Evolutionary conservation across 2,113 vertebrate genomes (phyloP).

Genomic region (Colossoma macropomum): DNA sequence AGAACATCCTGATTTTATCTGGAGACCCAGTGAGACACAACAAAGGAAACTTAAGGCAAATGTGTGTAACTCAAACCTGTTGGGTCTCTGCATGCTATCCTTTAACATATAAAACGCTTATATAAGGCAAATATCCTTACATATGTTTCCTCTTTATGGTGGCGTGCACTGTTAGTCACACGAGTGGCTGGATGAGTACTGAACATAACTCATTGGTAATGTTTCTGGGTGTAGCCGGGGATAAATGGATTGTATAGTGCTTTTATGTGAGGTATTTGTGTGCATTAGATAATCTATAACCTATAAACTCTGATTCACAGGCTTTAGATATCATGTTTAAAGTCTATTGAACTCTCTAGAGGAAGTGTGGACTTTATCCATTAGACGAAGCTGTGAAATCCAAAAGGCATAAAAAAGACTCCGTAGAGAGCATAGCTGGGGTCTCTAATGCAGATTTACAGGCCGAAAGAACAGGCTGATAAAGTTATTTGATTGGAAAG

Average conservation of each 20-base stretch:
- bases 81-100: neutral
- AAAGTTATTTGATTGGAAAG: no score
- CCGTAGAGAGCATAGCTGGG: no score
- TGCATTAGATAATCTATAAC: neutral
- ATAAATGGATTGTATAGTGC: neutral
- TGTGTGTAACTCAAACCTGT: slow-evolving; percentile 22
- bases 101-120: neutral
- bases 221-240: neutral
- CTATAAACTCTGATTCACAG: neutral
- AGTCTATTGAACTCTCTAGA: neutral
- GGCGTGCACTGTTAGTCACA: neutral
- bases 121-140: slow-evolving; percentile 4
- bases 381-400: neutral
- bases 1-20: slow-evolving; percentile 23
- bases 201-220: neutral
- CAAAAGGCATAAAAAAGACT: neutral
- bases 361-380: neutral
- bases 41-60: neutral
- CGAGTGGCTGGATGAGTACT: neutral
- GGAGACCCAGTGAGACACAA: neutral
- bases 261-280: neutral
- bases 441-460: no score
- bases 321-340: neutral
- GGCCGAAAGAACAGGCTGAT: no score
- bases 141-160: slow-evolving; percentile 30